phyloP scores from a whole-genome alignment of 2,888 invertebrate species.

The Toxonevra muliebris region DNA sequence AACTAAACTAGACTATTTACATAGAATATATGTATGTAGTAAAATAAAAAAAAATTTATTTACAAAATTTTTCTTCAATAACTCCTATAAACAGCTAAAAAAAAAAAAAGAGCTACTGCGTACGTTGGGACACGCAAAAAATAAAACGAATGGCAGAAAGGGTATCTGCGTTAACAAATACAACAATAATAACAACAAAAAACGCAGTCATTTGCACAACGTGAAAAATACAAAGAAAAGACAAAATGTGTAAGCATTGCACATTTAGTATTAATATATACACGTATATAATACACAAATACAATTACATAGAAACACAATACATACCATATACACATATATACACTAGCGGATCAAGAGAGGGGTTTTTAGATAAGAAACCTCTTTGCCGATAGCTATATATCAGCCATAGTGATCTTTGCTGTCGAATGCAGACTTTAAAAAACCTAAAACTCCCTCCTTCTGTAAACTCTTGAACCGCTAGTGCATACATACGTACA shows the following conservation, averaged over 20 bases:
- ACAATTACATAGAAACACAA: constrained; percentile 4
- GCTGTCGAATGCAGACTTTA: too few species aligned
- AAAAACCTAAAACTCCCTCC: too few species aligned
- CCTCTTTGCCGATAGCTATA: too few species aligned
- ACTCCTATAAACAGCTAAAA: background rate
- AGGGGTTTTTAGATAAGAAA: too few species aligned
- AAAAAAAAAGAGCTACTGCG: background rate
- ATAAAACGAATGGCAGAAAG: constrained; percentile 6
- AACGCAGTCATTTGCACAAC: background rate
- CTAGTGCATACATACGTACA: too few species aligned
- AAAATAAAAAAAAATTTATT: too few species aligned
- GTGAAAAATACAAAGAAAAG: constrained; percentile 7
- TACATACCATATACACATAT: background rate
- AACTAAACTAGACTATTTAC: background rate
- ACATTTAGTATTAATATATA: constrained; percentile 12
- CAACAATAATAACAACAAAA: too few species aligned
- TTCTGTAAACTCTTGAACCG: too few species aligned
- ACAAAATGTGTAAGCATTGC: constrained; percentile 15
- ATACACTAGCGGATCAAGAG: background rate
- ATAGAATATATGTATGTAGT: background rate
- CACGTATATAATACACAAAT: constrained; percentile 9
- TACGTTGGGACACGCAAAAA: background rate
- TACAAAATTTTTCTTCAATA: too few species aligned
- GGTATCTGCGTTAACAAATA: too few species aligned
- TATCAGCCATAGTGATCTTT: too few species aligned